phyloP scores from a whole-genome alignment of 1,140 invertebrate species.

The Camponotus pennsylvanicus region DNA sequence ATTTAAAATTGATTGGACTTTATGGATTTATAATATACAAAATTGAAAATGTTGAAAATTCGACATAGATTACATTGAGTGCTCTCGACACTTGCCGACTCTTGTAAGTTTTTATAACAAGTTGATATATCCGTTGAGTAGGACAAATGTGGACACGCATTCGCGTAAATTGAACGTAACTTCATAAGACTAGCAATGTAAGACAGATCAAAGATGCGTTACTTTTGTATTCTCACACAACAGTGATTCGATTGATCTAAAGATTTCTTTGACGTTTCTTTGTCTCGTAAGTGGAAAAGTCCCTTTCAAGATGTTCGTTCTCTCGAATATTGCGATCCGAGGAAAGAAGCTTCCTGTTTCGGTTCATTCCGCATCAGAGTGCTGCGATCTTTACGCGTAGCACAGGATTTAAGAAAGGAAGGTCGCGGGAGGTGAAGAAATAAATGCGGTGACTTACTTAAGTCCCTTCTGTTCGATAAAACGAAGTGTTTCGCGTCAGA shows the following conservation, averaged over 20 bases:
- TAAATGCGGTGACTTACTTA: slow-evolving; percentile 57
- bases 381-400: background rate
- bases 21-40: too few relatives aligned
- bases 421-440: background rate
- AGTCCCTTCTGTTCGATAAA: slow-evolving; percentile 57
- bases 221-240: background rate
- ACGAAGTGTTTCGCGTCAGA: slow-evolving; percentile 34
- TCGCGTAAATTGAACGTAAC: background rate
- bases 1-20: too few relatives aligned
- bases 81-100: too few relatives aligned
- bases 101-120: too few relatives aligned
- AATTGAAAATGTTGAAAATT: too few relatives aligned
- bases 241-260: background rate
- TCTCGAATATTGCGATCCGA: slow-evolving; percentile 7
- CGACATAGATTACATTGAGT: too few relatives aligned
- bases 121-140: too few relatives aligned
- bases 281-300: slow-evolving; percentile 21
- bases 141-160: background rate
- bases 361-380: background rate
- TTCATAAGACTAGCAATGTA: background rate
- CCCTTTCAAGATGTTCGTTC: slow-evolving; percentile 10
- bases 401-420: background rate
- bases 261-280: background rate
- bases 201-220: background rate
- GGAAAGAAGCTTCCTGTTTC: background rate